Conservation (phyloP, 2,113 vertebrate genomes). For the Cricetomys ansorgei region DNA sequence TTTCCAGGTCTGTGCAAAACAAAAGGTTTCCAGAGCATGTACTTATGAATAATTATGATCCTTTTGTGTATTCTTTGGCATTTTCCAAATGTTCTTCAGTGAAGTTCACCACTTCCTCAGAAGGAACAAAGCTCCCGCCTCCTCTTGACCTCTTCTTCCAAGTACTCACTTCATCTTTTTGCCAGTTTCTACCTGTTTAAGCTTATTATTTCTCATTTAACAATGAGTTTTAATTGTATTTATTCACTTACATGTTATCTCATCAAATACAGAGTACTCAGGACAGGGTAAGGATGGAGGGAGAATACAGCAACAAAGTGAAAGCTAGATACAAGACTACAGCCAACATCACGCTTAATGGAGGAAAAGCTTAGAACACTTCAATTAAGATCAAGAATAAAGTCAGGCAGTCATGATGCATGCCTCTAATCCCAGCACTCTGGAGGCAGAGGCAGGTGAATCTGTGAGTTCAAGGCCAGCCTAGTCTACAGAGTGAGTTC, state of each 20-base stretch:
- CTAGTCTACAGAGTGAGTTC: too few species aligned
- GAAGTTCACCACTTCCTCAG: neutral
- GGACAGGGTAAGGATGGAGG: neutral
- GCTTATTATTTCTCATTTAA: neutral
- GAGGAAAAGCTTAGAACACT: neutral
- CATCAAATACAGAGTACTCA: neutral
- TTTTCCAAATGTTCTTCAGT: slow-evolving; percentile 15
- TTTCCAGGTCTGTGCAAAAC: neutral
- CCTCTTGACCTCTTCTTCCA: neutral
- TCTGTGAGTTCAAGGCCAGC: too few species aligned
- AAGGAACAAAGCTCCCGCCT: neutral
- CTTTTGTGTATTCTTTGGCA: neutral
- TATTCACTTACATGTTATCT: neutral
- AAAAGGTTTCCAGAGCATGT: neutral
- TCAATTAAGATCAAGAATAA: neutral
- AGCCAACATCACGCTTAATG: neutral
- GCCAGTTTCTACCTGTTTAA: neutral
- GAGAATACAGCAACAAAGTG: neutral
- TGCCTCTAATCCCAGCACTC: too few species aligned
- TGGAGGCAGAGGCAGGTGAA: too few species aligned
- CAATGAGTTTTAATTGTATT: neutral
- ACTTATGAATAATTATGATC: neutral
- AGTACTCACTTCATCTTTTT: neutral
- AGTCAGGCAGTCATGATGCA: too few species aligned
- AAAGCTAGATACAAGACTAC: neutral